Percentiles rank a stretch among this genome's conserved stretches.
phyloP scores from a whole-genome alignment of 2,797 vertebrate species.

The Hyperoplus lanceolatus region DNA sequence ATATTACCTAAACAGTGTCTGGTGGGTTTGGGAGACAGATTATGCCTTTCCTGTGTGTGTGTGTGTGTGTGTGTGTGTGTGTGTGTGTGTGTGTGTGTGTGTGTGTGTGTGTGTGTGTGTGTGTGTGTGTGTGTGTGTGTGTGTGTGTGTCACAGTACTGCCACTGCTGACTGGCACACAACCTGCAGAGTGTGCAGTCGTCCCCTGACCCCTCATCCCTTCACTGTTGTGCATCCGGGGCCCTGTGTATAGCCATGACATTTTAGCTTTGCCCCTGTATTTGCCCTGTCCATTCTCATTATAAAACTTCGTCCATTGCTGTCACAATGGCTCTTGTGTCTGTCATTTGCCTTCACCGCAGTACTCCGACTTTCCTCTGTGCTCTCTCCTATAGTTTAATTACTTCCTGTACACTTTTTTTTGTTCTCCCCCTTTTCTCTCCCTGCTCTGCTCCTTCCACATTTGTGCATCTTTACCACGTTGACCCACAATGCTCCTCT shows the following conservation, averaged over 20 bases:
- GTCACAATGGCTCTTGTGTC: conserved; percentile 50
- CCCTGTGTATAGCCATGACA: conserved; percentile 59
- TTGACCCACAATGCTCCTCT: conserved; percentile 4
- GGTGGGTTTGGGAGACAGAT: conserved; percentile 62
- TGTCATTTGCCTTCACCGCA: too few species aligned
- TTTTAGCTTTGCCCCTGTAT: conserved; percentile 69
- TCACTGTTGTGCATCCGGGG: conserved; percentile 23
- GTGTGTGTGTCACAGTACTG: conserved; percentile 22
- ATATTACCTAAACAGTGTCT: conserved; percentile 39
- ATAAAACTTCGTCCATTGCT: conserved; percentile 50
- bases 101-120: conserved; percentile 1
- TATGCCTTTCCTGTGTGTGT: neutral
- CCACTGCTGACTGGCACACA: conserved; percentile 67
- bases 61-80: too few species aligned
- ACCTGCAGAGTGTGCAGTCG: conserved; percentile 65
- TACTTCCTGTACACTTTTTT: conserved; percentile 9
- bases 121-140: conserved; percentile 13
- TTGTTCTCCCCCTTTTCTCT: neutral
- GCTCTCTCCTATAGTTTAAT: conserved; percentile 28
- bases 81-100: too few species aligned
- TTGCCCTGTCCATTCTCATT: conserved; percentile 67
- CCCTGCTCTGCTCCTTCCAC: neutral
- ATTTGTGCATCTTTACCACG: conserved; percentile 6
- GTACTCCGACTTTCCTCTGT: conserved; percentile 24
- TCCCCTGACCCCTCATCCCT: conserved; percentile 49